Evolutionary conservation across 2,888 invertebrate genomes (phyloP).

Genomic region (Argyresthia goedartella): DNA sequence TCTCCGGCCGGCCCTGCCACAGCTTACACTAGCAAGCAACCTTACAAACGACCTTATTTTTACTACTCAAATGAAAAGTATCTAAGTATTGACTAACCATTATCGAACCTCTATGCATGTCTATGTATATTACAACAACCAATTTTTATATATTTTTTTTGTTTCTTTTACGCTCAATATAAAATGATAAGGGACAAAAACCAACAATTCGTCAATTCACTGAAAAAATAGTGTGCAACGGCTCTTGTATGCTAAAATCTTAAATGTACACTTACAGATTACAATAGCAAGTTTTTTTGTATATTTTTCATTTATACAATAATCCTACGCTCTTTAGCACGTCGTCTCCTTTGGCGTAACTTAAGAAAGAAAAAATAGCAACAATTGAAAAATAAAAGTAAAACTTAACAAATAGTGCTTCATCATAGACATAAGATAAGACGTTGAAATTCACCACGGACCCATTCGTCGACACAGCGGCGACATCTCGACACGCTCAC

Average conservation of each 20-base stretch:
- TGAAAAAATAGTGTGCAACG: slow-evolving; percentile 5
- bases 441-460: too few relatives aligned
- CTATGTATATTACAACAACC: slow-evolving; percentile 51
- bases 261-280: slow-evolving; percentile 2
- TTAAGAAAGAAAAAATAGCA: slow-evolving; percentile 52
- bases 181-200: background rate
- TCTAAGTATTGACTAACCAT: slow-evolving; percentile 19
- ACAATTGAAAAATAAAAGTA: slow-evolving; percentile 46
- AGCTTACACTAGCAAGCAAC: slow-evolving; percentile 34
- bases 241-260: background rate
- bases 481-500: too few relatives aligned
- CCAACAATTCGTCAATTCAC: slow-evolving; percentile 1
- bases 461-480: too few relatives aligned
- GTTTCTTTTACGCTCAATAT: background rate
- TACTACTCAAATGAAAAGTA: slow-evolving; percentile 20
- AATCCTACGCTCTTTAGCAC: slow-evolving; percentile 36
- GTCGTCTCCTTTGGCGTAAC: slow-evolving; percentile 59
- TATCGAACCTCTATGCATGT: background rate
- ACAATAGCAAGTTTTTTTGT: slow-evolving; percentile 42
- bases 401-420: slow-evolving; percentile 45
- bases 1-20: slow-evolving; percentile 11
- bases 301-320: slow-evolving; percentile 38
- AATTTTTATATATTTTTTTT: slow-evolving; percentile 20
- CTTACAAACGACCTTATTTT: slow-evolving; percentile 42
- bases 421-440: background rate